These are phyloP conservation scores for Stegodyphus dumicola DNA, from an alignment of 1,140 invertebrate species.

Conservation along the genomic window DNA sequence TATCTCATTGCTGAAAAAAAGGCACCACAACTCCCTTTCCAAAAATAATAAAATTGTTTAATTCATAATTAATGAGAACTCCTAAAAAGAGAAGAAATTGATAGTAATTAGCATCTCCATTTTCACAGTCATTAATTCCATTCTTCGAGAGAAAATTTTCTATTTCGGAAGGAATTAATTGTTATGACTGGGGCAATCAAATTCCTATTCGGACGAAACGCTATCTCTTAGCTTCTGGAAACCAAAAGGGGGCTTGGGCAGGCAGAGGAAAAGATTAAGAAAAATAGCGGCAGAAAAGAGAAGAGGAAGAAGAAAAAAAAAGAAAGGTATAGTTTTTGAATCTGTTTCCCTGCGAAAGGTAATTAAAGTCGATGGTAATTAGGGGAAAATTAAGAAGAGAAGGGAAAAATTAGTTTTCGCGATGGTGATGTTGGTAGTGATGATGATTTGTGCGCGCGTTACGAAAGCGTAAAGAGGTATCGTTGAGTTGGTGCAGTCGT, in stretches of 20 bases:
- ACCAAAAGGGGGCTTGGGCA: not conserved
- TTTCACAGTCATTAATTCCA: slow-evolving; percentile 58
- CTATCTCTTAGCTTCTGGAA: too few species aligned
- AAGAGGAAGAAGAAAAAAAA: slow-evolving; percentile 1
- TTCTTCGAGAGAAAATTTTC: slow-evolving; percentile 42
- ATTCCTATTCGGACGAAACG: not conserved
- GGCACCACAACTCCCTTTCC: too few species aligned
- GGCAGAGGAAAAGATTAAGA: slow-evolving; percentile 46
- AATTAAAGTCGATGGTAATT: slow-evolving; percentile 52
- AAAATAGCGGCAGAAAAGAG: slow-evolving; percentile 5
- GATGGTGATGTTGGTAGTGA: slow-evolving; percentile 5
- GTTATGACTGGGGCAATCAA: slow-evolving; percentile 8
- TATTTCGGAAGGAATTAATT: slow-evolving; percentile 48
- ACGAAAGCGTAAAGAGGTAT: not conserved
- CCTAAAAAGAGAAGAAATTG: slow-evolving; percentile 1
- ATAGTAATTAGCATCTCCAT: slow-evolving; percentile 56
- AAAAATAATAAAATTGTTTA: slow-evolving; percentile 12
- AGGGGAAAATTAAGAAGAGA: not conserved
- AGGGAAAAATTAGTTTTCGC: slow-evolving; percentile 39
- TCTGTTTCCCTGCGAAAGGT: slow-evolving; percentile 31
- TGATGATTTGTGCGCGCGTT: slow-evolving; percentile 3
- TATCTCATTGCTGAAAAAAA: too few species aligned
- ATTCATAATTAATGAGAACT: slow-evolving; percentile 57
- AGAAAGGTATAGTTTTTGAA: slow-evolving; percentile 39
- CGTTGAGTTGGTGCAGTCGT: not conserved